These are phyloP conservation scores for Tyrophagus putrescentiae DNA, from an alignment of 1,140 invertebrate genomes.

Conservation along the genomic window DNA sequence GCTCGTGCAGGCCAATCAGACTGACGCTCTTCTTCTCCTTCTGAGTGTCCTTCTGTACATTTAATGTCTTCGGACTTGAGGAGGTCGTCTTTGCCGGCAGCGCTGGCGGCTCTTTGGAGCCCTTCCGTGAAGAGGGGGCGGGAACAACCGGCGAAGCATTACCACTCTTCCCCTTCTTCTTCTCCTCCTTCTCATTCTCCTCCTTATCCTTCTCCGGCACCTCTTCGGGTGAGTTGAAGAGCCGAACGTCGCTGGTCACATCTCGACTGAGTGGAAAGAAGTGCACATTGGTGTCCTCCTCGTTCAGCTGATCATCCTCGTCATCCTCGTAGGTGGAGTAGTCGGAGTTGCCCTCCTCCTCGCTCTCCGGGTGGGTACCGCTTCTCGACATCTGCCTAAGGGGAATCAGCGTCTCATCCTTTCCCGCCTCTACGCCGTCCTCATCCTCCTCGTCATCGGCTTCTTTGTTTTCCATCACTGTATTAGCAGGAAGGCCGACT, in stretches of 20 bases:
- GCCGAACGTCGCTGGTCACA: background rate
- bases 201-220: background rate
- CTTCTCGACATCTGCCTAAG: background rate
- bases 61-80: background rate
- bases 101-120: background rate
- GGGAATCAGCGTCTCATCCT: background rate
- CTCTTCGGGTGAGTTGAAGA: background rate
- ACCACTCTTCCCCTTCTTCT: background rate
- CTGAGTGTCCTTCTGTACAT: background rate
- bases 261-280: conserved; percentile 15
- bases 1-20: background rate
- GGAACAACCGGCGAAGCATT: background rate
- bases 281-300: conserved; percentile 5
- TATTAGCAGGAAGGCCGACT: no score
- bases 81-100: background rate
- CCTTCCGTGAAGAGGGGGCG: background rate
- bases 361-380: no score
- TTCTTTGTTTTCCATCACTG: background rate
- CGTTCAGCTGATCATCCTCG: background rate
- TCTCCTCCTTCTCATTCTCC: background rate
- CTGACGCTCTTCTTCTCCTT: background rate
- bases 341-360: no score
- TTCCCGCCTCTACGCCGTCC: background rate
- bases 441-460: background rate
- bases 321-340: background rate